These are phyloP conservation scores for Caenorhabditis becei DNA, from an alignment of 2,888 invertebrate genomes.

Conservation along the genomic window DNA sequence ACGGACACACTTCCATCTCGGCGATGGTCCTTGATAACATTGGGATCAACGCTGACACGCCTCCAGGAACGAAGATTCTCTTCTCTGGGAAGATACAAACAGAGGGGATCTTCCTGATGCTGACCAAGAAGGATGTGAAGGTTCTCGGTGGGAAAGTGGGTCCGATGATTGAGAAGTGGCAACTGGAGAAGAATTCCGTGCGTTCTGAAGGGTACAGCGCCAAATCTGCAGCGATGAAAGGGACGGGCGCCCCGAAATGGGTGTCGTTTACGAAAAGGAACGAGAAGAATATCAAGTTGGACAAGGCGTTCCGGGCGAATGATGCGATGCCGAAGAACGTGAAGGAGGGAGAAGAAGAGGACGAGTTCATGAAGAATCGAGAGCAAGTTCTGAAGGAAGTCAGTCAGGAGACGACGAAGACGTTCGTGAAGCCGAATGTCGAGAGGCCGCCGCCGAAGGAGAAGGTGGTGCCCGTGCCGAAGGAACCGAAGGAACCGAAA, in stretches of 20 bases:
- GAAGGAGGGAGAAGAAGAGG: slow-evolving; percentile 37
- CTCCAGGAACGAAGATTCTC: slow-evolving; percentile 72
- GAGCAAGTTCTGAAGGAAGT: slow-evolving; percentile 45
- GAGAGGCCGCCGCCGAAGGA: slow-evolving; percentile 21
- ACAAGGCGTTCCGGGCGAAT: slow-evolving; percentile 65
- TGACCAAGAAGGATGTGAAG: slow-evolving; percentile 61
- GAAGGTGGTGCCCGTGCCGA: slow-evolving; percentile 28
- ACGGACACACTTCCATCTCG: slow-evolving; percentile 59
- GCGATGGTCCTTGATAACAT: slow-evolving; percentile 45
- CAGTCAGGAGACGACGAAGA: slow-evolving; percentile 23
- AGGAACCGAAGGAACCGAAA: slow-evolving; percentile 12
- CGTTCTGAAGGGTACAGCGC: slow-evolving; percentile 37
- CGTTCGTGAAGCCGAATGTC: slow-evolving; percentile 47
- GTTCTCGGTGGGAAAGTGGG: slow-evolving; percentile 76
- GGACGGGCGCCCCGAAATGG: slow-evolving; percentile 68
- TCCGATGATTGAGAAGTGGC: slow-evolving; percentile 76
- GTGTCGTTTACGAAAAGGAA: slow-evolving; percentile 65
- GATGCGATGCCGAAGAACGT: slow-evolving; percentile 52
- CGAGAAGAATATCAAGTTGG: slow-evolving; percentile 16
- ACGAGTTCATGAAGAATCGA: slow-evolving; percentile 56
- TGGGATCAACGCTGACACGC: slow-evolving; percentile 67
- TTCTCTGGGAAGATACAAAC: slow-evolving; percentile 64
- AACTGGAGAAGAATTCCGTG: slow-evolving; percentile 67
- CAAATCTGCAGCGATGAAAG: slow-evolving; percentile 43
- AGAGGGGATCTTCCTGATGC: slow-evolving; percentile 69